Evolutionary conservation across 2,888 invertebrate species (phyloP).

Genomic region (Leptinotarsa haldemani): DNA sequence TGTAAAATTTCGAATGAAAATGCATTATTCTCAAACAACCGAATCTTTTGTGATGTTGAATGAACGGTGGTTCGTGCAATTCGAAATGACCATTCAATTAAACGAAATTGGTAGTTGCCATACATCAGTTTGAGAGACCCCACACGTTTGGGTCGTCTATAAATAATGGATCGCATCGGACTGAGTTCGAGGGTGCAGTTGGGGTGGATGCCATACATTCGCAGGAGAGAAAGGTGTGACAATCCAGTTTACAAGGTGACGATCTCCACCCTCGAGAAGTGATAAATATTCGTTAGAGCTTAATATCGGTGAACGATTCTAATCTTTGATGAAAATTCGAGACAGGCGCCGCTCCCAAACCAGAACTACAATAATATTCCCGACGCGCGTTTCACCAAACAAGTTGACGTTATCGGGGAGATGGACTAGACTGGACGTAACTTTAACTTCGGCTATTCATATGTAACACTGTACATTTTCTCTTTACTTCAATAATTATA

Average conservation of each 20-base stretch:
- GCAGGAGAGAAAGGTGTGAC: slow-evolving; percentile 30
- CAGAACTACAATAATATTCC: too few relatives aligned
- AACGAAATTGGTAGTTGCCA: slow-evolving; percentile 62
- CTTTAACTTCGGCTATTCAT: too few relatives aligned
- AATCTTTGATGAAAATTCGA: too few relatives aligned
- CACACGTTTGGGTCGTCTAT: slow-evolving; percentile 43
- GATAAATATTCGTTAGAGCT: background rate
- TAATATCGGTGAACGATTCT: too few relatives aligned
- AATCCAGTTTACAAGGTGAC: background rate
- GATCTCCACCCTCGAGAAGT: background rate
- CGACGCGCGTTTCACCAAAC: too few relatives aligned
- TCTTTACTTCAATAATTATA: too few relatives aligned
- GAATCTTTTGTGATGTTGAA: slow-evolving; percentile 24
- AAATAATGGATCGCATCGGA: slow-evolving; percentile 44
- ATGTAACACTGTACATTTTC: too few relatives aligned
- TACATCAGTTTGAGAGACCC: slow-evolving; percentile 61
- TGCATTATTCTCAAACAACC: slow-evolving; percentile 13
- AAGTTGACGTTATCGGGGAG: too few relatives aligned
- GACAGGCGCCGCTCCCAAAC: too few relatives aligned
- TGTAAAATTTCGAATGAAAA: slow-evolving; percentile 14
- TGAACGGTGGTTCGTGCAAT: slow-evolving; percentile 56
- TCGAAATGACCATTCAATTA: slow-evolving; percentile 63
- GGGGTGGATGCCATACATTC: slow-evolving; percentile 37
- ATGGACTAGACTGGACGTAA: too few relatives aligned
- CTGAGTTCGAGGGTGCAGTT: slow-evolving; percentile 44